Conservation (phyloP, 64 coral and sea anemone species). For the Exaiptasia diaphana region DNA sequence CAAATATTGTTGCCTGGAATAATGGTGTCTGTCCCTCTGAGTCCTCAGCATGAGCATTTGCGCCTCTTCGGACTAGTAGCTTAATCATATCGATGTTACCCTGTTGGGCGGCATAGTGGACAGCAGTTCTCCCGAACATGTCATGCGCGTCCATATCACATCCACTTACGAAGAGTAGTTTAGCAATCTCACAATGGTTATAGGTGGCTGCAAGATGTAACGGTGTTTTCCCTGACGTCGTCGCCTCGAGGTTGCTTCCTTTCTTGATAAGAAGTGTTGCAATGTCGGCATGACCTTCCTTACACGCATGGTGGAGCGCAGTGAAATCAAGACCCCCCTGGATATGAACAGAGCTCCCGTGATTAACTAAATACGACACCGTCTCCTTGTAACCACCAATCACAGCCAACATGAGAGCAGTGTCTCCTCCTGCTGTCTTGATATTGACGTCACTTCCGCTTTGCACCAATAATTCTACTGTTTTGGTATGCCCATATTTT, state of each 20-base stretch:
- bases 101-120: slow-evolving; percentile 81
- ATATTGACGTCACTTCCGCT: slow-evolving; percentile 55
- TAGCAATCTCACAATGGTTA: slow-evolving; percentile 48
- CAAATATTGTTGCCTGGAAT: slow-evolving; percentile 64
- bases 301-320: slow-evolving; percentile 68
- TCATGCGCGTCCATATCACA: slow-evolving; percentile 72
- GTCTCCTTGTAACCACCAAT: slow-evolving; percentile 58
- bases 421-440: slow-evolving; percentile 61
- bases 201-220: slow-evolving; percentile 57
- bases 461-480: slow-evolving; percentile 50
- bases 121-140: slow-evolving; percentile 75
- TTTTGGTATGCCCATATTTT: slow-evolving; percentile 61
- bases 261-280: slow-evolving; percentile 51
- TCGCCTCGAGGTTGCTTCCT: slow-evolving; percentile 68
- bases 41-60: slow-evolving; percentile 59
- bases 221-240: slow-evolving; percentile 73
- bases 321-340: slow-evolving; percentile 76
- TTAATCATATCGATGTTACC: slow-evolving; percentile 59
- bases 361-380: slow-evolving; percentile 47
- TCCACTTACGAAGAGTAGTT: slow-evolving; percentile 57
- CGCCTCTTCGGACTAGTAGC: slow-evolving; percentile 44
- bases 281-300: slow-evolving; percentile 55
- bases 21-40: slow-evolving; percentile 73
- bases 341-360: slow-evolving; percentile 48
- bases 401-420: slow-evolving; percentile 62